These are phyloP conservation scores for Megaustenia siamemsis DNA, from an alignment of 2,888 invertebrate species.

Conservation along the genomic window DNA sequence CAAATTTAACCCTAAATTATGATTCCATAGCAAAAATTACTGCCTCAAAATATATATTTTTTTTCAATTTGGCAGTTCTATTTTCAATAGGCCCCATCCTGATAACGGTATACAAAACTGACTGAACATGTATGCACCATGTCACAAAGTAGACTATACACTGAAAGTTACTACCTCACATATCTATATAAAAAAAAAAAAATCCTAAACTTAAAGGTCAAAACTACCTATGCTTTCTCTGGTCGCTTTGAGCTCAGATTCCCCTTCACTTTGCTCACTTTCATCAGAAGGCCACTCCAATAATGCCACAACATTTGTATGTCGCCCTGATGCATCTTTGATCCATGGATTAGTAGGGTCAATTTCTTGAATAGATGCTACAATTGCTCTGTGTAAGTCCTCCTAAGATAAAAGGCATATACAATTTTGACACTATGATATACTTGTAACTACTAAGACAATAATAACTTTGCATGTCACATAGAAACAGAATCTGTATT, in stretches of 20 bases:
- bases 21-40: too few species aligned
- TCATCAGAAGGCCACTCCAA: constrained; percentile 84
- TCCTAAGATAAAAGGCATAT: constrained; percentile 68
- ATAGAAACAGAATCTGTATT: too few species aligned
- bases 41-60: too few species aligned
- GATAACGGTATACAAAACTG: too few species aligned
- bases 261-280: constrained; percentile 79
- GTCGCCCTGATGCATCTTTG: constrained; percentile 82
- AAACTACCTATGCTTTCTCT: constrained; percentile 43
- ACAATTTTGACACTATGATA: too few species aligned
- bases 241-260: constrained; percentile 23
- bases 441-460: too few species aligned
- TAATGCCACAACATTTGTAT: constrained; percentile 82
- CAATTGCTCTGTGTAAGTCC: constrained; percentile 77
- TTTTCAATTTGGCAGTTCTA: too few species aligned
- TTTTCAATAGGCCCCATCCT: too few species aligned
- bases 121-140: background rate
- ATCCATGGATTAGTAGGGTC: constrained; percentile 83
- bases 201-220: background rate
- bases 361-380: constrained; percentile 80
- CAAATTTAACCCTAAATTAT: too few species aligned
- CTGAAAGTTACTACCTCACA: too few species aligned
- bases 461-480: too few species aligned
- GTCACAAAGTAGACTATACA: too few species aligned
- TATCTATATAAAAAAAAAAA: background rate